phyloP scores from a whole-genome alignment of 2,113 vertebrate genomes.

The Poeciliopsis prolifica region DNA sequence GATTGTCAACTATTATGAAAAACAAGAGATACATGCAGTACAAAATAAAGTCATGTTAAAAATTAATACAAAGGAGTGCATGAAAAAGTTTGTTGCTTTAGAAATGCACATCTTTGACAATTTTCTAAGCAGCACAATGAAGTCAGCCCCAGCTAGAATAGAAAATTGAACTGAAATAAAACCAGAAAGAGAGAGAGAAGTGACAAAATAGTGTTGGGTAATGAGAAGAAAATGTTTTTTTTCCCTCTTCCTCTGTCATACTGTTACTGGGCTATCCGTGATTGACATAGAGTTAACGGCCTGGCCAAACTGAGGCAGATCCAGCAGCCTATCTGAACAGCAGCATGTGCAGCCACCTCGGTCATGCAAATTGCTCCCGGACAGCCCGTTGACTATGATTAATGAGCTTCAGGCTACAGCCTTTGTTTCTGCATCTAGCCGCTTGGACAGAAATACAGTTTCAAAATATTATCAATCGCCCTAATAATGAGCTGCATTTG shows the following conservation, averaged over 20 bases:
- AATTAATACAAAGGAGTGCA: not conserved
- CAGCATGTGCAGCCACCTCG: slow-evolving; percentile 94
- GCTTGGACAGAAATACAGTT: slow-evolving; percentile 99
- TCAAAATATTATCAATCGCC: slow-evolving; percentile 99
- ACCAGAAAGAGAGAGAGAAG: slow-evolving; percentile 19
- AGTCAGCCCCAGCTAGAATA: slow-evolving; percentile 71
- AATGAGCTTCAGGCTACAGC: slow-evolving; percentile 94
- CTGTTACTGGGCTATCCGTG: slow-evolving; percentile 78
- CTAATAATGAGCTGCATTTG: slow-evolving; percentile 98
- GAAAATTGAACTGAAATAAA: slow-evolving; percentile 34
- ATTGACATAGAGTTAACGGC: slow-evolving; percentile 80
- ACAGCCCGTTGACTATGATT: slow-evolving; percentile 99
- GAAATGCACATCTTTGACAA: slow-evolving; percentile 1
- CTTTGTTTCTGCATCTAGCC: slow-evolving; percentile 97
- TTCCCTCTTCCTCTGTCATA: slow-evolving; percentile 64
- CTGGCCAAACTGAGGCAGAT: slow-evolving; percentile 79
- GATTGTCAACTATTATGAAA: not conserved
- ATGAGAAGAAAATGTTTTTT: slow-evolving; percentile 61
- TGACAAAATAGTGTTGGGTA: slow-evolving; percentile 37
- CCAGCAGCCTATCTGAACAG: slow-evolving; percentile 85
- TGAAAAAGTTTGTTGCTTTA: not conserved
- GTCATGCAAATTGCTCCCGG: slow-evolving; percentile 98
- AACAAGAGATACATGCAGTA: not conserved
- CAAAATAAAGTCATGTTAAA: not conserved
- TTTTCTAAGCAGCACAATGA: slow-evolving; percentile 53